phyloP scores from a whole-genome alignment of 1,140 invertebrate genomes.

The Coptotermes formosanus region DNA sequence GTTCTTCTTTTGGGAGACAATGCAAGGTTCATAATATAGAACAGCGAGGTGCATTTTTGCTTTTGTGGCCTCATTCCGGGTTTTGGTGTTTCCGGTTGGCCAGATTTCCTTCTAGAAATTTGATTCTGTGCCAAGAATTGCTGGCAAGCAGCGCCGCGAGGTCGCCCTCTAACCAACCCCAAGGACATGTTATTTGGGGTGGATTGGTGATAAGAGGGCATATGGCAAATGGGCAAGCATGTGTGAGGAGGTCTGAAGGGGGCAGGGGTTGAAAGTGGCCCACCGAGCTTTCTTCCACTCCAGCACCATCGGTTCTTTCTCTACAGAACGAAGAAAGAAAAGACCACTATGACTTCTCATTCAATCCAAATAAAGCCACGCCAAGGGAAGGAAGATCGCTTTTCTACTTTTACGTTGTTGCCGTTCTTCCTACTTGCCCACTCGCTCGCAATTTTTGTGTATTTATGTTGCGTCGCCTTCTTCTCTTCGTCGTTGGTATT shows the following conservation, averaged over 20 bases:
- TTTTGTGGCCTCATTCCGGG: background rate
- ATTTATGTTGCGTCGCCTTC: background rate
- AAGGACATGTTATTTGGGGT: background rate
- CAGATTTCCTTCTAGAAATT: background rate
- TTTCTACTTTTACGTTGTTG: slow-evolving; percentile 1
- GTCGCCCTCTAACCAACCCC: background rate
- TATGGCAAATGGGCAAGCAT: background rate
- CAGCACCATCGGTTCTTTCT: background rate
- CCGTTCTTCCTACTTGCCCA: background rate
- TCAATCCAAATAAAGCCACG: background rate
- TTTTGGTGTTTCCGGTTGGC: background rate
- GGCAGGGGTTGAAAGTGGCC: background rate
- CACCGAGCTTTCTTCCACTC: background rate
- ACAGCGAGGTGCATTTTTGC: background rate
- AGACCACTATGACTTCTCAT: background rate
- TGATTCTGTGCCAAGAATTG: background rate
- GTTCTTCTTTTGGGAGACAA: background rate
- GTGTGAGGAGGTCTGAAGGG: background rate
- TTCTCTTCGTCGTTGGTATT: background rate
- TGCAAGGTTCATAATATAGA: background rate
- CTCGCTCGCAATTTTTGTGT: background rate
- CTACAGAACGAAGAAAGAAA: background rate
- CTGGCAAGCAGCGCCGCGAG: background rate
- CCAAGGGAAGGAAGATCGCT: background rate
- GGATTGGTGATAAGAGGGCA: background rate